Base-by-base conservation (phyloP, 2,888 invertebrate species). In the Hyposoter didymator region DNA sequence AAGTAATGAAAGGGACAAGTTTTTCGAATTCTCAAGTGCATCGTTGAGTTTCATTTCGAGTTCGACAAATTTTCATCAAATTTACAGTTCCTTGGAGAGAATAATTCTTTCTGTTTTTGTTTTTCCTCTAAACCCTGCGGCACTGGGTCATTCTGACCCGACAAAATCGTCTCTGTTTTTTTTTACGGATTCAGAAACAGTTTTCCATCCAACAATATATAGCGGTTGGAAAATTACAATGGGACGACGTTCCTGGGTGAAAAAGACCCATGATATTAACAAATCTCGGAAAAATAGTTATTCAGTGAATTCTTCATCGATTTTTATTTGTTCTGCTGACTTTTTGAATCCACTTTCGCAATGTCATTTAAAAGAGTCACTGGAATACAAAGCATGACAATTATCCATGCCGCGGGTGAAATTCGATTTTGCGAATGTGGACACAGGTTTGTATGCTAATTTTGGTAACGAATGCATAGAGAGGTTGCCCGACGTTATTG, bases 381-480 rank as follows among this genome's bases (percentile, higher is more conserved):
- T 28, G 55, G 22, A 22, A 14, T 28, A 59, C 59, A 28, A 28
- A 28, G 28, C 59, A 59, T 59, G 14, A 59, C 59, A 59, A 59
- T 59, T 28, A 59, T 59, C 35, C 19, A 19, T 39, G 66, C 39
- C 14, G 14, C 6, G 59, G 14, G 14, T 28, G 59, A 59, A 59
- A 59, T 59, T 59, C 14, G 59, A 59, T 59, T 59, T 28, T 59
- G 14, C 14, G 28, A 59, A 59, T 59, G 28, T 59, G 28, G 14
- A 59, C 12, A 59, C 59, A 59, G 28, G 59, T 28, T 59, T 14
- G 7, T 59, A 59, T 59, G 59, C 28, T 59, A 59, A 59, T 59
- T 59, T 28, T 28, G 28, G 59, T 59, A 59, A 59, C 28, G 59
- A 59, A 59, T 59, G 59, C 59, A 28, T 59, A 14, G 59, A 28